Base-by-base conservation (phyloP, 2,888 invertebrate species). In the Baronia brevicornis region DNA sequence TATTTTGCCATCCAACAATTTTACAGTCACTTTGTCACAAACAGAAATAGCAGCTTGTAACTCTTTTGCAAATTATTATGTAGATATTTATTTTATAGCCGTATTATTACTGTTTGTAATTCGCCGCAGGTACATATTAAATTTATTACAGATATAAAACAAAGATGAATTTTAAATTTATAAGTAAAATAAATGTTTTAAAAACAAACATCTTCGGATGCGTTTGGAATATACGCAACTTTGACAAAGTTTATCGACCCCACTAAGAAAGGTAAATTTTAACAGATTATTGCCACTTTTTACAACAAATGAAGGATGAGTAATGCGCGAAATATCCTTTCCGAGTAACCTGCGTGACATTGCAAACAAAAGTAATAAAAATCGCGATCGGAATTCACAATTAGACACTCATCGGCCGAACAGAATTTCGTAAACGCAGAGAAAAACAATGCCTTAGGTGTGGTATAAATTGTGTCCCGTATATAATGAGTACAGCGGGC, bases 301-400 rank as follows among this genome's bases (percentile, higher is more conserved):
- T 53, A 54, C 48, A 42, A 53, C 47, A 48, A 57, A 57, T 46
- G 49, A 49, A 50, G 43, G 54, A 64, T 80, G 79, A 80, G 69
- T 77, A 77, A 79, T 61, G 55, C 62, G 41, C 55, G 53, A 75
- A 79, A 73, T 67, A 75, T 71, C 61, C 59, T 57, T 82, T 80
- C 82, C 64, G 60, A 66, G 80, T 73, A 82, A 62, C 62, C 57
- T 58, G 58, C 65, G 63, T 68, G 66, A 72, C 66, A 70, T 60
- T 61, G 66, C 70, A 69, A 69, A 60, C 68, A 70, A 70, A 72
- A 72, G 36, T 69, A 68, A 67, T 63, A 71, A 72, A 67, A 61
- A 56, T 52, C 69, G 61, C 59, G 59, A 34, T 41, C 57, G 50
- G 80, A 74, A 82, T 82, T 53, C 51, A 49, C 61, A 79, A 82